These are phyloP conservation scores for Clarias pachynema DNA, from an alignment of 2,797 vertebrate genomes.

Conservation along the genomic window DNA sequence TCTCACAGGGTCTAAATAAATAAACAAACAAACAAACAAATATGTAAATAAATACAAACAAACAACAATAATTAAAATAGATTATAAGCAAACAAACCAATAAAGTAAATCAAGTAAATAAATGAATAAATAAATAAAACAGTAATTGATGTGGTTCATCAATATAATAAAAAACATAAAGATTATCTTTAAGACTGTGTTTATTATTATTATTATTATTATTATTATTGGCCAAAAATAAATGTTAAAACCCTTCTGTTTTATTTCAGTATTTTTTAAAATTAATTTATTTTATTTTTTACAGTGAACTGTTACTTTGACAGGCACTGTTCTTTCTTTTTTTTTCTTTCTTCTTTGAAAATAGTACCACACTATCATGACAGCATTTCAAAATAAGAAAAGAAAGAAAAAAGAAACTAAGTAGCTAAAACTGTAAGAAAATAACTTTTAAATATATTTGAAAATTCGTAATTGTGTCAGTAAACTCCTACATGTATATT, in stretches of 20 bases:
- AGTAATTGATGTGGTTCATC: background rate
- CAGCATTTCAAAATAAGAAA: too few species aligned
- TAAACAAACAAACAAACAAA: background rate
- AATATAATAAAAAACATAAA: background rate
- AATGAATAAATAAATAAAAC: background rate
- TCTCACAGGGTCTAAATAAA: background rate
- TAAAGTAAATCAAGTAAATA: too few species aligned
- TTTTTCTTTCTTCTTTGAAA: too few species aligned
- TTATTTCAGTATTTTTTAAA: too few species aligned
- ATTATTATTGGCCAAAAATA: background rate
- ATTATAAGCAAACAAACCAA: too few species aligned
- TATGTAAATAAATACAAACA: background rate
- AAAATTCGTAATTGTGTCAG: background rate
- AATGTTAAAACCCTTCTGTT: too few species aligned
- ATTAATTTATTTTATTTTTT: too few species aligned
- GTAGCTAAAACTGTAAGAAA: background rate
- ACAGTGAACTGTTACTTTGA: too few species aligned
- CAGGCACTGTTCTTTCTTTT: too few species aligned
- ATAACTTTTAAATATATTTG: background rate
- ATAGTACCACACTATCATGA: too few species aligned
- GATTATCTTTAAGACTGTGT: background rate
- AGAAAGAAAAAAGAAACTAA: background rate
- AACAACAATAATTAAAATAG: too few species aligned
- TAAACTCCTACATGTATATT: background rate
- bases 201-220: background rate